A percentile compares a stretch with the other conserved stretches of the same genome.
phyloP scores from a whole-genome alignment of 2,113 vertebrate genomes.

The Ictidomys tridecemlineatus region DNA sequence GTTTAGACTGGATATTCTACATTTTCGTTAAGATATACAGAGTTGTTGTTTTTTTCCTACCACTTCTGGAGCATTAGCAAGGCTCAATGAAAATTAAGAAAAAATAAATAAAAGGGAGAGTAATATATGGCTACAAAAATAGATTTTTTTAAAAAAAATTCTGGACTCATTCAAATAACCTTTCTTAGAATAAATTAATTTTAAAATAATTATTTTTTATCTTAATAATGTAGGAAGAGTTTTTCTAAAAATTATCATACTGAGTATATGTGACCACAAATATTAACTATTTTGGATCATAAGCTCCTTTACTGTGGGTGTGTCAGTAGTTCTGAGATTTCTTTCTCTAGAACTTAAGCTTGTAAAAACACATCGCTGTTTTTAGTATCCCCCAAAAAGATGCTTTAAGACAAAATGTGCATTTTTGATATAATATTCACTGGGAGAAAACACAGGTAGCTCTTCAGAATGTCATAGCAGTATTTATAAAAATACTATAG shows the following conservation, averaged over 20 bases:
- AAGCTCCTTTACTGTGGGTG: not conserved
- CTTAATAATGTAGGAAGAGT: not conserved
- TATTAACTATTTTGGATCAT: not conserved
- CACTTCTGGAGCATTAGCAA: conserved; percentile 25
- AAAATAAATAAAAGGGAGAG: not conserved
- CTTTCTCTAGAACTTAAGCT: conserved; percentile 10
- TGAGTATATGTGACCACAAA: not conserved
- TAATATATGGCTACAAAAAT: not conserved
- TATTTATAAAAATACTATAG: conserved; percentile 13
- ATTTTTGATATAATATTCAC: conserved; percentile 41
- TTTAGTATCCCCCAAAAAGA: not conserved
- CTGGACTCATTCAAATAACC: not conserved
- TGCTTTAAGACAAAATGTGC: conserved; percentile 32
- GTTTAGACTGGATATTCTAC: not conserved
- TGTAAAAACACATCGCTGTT: not conserved
- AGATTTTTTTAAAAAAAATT: not conserved
- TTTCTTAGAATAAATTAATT: conserved; percentile 39
- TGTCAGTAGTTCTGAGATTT: not conserved
- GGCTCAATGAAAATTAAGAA: conserved; percentile 34
- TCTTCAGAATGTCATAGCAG: conserved; percentile 28
- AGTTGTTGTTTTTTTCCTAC: not conserved
- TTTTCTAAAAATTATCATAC: not conserved
- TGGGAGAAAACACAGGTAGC: not conserved
- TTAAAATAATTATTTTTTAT: conserved; percentile 10
- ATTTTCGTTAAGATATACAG: not conserved